phyloP scores from a whole-genome alignment of 2,797 vertebrate genomes.

The Adrianichthys oophorus region DNA sequence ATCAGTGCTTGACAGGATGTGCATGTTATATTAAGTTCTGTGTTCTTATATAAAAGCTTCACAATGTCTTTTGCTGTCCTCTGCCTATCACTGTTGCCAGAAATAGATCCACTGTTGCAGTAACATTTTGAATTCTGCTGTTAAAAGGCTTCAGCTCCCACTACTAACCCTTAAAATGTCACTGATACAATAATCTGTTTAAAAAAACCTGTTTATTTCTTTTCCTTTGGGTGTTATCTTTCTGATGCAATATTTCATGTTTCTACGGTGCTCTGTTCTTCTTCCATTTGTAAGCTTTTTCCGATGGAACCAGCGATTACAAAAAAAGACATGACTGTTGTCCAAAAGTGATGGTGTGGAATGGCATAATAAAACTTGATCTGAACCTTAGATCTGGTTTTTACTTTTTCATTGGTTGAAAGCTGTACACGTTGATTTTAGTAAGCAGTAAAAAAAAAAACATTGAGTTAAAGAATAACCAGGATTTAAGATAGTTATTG shows the following conservation, averaged over 20 bases:
- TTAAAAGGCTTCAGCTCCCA: constrained; percentile 44
- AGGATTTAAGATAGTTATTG: too few relatives aligned
- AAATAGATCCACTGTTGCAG: constrained; percentile 30
- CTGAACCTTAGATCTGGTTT: too few relatives aligned
- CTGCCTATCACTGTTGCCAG: constrained; percentile 40
- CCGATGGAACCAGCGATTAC: constrained; percentile 53
- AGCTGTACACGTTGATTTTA: too few relatives aligned
- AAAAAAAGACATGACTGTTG: constrained; percentile 67
- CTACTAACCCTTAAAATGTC: constrained; percentile 14
- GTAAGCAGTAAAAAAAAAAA: too few relatives aligned
- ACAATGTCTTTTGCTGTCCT: constrained; percentile 35
- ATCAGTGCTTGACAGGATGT: constrained; percentile 25
- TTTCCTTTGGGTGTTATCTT: constrained; percentile 30
- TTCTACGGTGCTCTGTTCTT: constrained; percentile 43
- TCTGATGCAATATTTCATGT: constrained; percentile 33
- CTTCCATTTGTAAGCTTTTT: constrained; percentile 56
- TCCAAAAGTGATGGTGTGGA: constrained; percentile 21
- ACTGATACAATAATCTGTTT: constrained; percentile 29
- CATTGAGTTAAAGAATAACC: too few relatives aligned
- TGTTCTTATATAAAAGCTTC: constrained; percentile 21
- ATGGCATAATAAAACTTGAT: too few relatives aligned
- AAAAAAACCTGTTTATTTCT: constrained; percentile 30
- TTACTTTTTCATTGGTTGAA: too few relatives aligned
- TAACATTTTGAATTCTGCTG: constrained; percentile 38
- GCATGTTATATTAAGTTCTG: constrained; percentile 15